Evolutionary conservation across 2,113 vertebrate species (phyloP), one percentile per base, ranked within the genome.

Genomic region (Vicugna pacos): DNA sequence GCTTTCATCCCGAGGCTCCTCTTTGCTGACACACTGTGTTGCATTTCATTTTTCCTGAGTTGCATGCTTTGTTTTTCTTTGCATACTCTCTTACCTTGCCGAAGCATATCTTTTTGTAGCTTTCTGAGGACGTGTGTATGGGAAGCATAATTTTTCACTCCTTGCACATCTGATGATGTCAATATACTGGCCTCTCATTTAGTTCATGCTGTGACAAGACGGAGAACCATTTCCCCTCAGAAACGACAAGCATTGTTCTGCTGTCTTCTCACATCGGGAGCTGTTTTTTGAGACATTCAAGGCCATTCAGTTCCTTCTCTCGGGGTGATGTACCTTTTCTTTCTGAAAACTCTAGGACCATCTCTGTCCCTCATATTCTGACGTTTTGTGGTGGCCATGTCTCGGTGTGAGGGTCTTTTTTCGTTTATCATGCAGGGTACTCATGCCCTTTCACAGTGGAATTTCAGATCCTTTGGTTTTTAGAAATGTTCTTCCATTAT

Each of bases 41-140:
- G 8, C 38, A 46, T 70, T 77, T 77, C 15, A n/a, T 87, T 82
- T 65, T 93, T 93, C 35, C 82, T 87, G n/a, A n/a, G 17, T 84
- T 32, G 12, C 30, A 11, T 26, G 30, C 35, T 79, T 87, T 46
- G 4, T 64, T 88, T 84, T 62, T 17, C 50, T 64, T 65, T 19
- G 32, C 10, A 3, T 65, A 14, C 60, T 52, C 32, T 32, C 14
- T 80, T 89, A 72, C 12, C 52, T 67, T 22, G 3, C 24, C 64
- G 24, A 91, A 82, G 56, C 60, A 70, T 1, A 6, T 72, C 26
- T 67, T 67, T 85, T 52, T 50, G 12, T 35, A 11, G 77, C 60
- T 76, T 79, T 10, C 28, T 80, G 52, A 64, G 46, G 82, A 89
- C 64, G 24, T 48, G 32, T 69, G 6, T 52, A 14, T 62, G 20